phyloP scores from a whole-genome alignment of 2,797 vertebrate species.

The Pitangus sulphuratus region DNA sequence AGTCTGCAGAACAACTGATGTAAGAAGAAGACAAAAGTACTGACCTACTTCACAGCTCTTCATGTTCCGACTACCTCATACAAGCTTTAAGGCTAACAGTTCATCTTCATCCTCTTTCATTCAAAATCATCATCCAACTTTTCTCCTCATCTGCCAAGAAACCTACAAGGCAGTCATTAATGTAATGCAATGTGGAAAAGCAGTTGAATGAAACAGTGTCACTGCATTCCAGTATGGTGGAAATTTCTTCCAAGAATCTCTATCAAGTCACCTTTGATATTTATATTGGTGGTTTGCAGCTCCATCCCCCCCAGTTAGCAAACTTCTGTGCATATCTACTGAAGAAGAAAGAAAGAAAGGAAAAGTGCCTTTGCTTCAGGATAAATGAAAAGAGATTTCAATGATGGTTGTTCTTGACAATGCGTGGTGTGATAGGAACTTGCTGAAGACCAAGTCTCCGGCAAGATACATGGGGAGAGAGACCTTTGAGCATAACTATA shows the following conservation, averaged over 20 bases:
- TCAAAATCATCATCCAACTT: conserved; percentile 60
- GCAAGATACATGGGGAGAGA: conserved; percentile 51
- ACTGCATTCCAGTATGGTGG: conserved; percentile 22
- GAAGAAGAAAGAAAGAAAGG: neutral
- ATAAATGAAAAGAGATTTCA: conserved; percentile 41
- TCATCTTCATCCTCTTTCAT: conserved; percentile 57
- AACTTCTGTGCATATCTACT: conserved; percentile 35
- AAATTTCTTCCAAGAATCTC: conserved; percentile 58
- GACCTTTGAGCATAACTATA: conserved; percentile 40
- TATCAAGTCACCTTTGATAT: conserved; percentile 51
- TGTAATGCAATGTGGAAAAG: conserved; percentile 45
- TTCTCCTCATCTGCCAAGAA: conserved; percentile 60
- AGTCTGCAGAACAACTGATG: conserved; percentile 12
- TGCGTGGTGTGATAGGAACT: neutral
- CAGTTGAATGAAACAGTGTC: conserved; percentile 40
- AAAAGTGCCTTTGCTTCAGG: conserved; percentile 5
- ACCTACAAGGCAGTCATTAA: conserved; percentile 59
- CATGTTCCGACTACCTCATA: conserved; percentile 26
- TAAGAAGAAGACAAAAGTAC: conserved; percentile 57
- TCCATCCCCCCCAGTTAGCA: conserved; percentile 55
- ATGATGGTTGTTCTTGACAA: conserved; percentile 3
- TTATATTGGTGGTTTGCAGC: conserved; percentile 48
- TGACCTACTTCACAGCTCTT: conserved; percentile 57
- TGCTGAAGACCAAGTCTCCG: conserved; percentile 57
- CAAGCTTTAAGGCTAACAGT: conserved; percentile 56